A percentile compares a stretch with the other conserved stretches of the same genome.
Evolutionary conservation across 2,888 invertebrate species (phyloP).

Genomic region (Melipona bicolor): DNA sequence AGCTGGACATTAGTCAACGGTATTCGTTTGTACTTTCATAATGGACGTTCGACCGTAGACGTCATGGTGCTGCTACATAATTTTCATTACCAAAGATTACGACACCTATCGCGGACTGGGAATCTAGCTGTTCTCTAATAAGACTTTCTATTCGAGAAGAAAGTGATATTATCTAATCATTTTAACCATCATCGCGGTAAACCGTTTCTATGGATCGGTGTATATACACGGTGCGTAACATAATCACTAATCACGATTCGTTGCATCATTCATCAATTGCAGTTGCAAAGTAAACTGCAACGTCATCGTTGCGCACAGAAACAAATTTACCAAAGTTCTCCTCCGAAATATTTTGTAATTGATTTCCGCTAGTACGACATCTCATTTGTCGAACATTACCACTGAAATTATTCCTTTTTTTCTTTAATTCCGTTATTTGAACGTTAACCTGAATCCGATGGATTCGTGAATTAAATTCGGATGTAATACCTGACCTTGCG

Average conservation of each 20-base stretch:
- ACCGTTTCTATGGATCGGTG: slow-evolving; percentile 17
- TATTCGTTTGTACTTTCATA: slow-evolving; percentile 10
- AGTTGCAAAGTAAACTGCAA: slow-evolving; percentile 61
- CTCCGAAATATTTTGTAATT: slow-evolving; percentile 18
- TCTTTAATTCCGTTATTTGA: too few relatives aligned
- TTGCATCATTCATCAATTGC: slow-evolving; percentile 67
- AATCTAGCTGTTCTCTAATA: slow-evolving; percentile 58
- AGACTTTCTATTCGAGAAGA: slow-evolving; percentile 81
- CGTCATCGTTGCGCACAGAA: slow-evolving; percentile 39
- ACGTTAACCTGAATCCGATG: not conserved
- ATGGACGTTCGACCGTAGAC: not conserved
- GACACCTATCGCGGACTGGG: not conserved
- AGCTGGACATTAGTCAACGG: not conserved
- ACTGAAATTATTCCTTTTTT: not conserved
- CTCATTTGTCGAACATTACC: not conserved
- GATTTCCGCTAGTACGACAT: not conserved
- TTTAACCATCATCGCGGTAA: not conserved
- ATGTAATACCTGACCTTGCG: slow-evolving; percentile 9
- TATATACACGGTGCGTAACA: not conserved
- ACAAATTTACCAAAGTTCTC: not conserved
- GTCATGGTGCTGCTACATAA: slow-evolving; percentile 25
- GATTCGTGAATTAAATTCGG: not conserved
- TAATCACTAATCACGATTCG: slow-evolving; percentile 30
- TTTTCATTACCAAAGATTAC: slow-evolving; percentile 53
- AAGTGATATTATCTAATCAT: slow-evolving; percentile 80